Percentiles rank a stretch among this genome's conserved stretches.
Conservation (phyloP, 2,888 invertebrate species). For the Hedychridium roseum region DNA sequence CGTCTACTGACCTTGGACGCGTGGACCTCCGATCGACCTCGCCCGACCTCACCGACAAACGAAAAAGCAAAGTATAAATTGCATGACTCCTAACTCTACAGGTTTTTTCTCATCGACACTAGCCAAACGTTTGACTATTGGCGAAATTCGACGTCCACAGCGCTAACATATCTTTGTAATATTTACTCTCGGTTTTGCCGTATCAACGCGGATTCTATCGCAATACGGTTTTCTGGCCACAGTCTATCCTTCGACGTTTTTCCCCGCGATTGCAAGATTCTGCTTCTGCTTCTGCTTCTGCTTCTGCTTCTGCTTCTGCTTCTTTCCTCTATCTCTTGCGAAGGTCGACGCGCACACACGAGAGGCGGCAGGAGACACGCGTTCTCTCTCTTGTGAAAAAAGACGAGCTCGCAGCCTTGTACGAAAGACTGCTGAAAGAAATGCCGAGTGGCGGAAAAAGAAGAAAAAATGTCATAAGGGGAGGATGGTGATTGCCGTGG, state of each 20-base stretch:
- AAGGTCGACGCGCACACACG: constrained; percentile 39
- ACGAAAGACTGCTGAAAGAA: constrained; percentile 33
- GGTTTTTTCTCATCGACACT: constrained; percentile 24
- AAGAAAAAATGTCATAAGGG: constrained; percentile 26
- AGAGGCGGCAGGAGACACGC: constrained; percentile 34
- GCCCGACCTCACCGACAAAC: constrained; percentile 39
- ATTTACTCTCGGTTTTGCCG: too few species aligned
- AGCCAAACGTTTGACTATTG: constrained; percentile 30
- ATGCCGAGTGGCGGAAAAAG: constrained; percentile 14
- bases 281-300: background rate
- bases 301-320: constrained; percentile 9
- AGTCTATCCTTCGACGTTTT: constrained; percentile 5
- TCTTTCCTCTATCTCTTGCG: constrained; percentile 30
- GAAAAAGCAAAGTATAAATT: constrained; percentile 53
- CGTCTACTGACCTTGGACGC: constrained; percentile 17
- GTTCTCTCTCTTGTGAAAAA: constrained; percentile 31
- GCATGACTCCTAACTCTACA: constrained; percentile 47
- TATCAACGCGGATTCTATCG: too few species aligned
- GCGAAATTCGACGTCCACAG: constrained; percentile 42
- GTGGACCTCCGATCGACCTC: constrained; percentile 43
- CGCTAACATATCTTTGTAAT: too few species aligned
- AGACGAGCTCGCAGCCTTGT: constrained; percentile 43
- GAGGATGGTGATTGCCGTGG: constrained; percentile 22
- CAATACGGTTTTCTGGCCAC: too few species aligned
- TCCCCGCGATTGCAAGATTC: too few species aligned